These are phyloP conservation scores for Tyrophagus putrescentiae DNA, from an alignment of 1,140 invertebrate species.

Conservation along the genomic window DNA sequence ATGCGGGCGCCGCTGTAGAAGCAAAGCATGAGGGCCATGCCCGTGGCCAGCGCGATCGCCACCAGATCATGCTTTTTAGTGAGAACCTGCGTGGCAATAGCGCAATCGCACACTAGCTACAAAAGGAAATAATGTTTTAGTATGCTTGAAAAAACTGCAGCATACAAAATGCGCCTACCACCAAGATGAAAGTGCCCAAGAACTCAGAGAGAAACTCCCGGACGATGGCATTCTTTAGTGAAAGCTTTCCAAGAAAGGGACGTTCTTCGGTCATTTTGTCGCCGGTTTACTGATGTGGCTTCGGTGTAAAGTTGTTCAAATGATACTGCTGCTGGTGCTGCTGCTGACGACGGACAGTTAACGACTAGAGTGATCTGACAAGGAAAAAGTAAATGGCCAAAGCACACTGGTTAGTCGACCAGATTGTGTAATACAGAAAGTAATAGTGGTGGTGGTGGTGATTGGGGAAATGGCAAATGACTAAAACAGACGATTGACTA, in stretches of 20 bases:
- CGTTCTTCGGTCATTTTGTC: conserved; percentile 12
- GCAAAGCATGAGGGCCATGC: conserved; percentile 10
- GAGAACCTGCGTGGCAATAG: conserved; percentile 11
- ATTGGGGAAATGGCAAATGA: too few relatives aligned
- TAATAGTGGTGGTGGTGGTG: too few relatives aligned
- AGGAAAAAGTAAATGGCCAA: too few relatives aligned
- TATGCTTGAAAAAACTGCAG: too few relatives aligned
- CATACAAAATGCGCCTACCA: conserved; percentile 4
- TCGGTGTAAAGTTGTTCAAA: too few relatives aligned
- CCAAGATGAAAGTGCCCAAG: conserved; percentile 15
- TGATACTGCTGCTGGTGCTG: too few relatives aligned
- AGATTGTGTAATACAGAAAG: too few relatives aligned
- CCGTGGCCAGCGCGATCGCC: conserved; percentile 9
- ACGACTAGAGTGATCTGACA: too few relatives aligned
- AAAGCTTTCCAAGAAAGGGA: background rate
- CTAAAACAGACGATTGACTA: too few relatives aligned
- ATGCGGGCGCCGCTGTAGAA: background rate
- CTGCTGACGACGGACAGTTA: too few relatives aligned
- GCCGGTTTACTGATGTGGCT: too few relatives aligned
- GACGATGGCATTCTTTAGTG: background rate
- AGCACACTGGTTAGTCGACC: too few relatives aligned
- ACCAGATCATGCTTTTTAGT: conserved; percentile 6
- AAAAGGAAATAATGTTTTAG: background rate
- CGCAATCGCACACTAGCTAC: conserved; percentile 15
- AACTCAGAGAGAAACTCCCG: conserved; percentile 15